Conservation (phyloP, 2,888 invertebrate genomes). For the Tetranychus piercei region DNA sequence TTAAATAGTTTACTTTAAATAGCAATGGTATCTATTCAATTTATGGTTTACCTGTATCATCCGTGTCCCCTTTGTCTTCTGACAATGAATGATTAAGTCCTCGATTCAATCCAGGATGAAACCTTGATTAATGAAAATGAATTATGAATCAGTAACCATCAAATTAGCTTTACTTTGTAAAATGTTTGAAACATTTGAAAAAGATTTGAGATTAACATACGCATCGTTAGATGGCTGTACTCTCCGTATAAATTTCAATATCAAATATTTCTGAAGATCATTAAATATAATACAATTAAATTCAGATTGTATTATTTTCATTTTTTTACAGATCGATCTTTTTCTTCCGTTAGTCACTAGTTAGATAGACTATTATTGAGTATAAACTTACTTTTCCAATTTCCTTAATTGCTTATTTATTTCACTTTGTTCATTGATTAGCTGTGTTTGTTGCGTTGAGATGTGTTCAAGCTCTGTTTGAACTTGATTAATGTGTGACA, state of each 20-base stretch:
- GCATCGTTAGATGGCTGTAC: no score
- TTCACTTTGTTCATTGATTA: slow-evolving; percentile 36
- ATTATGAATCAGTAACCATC: neutral
- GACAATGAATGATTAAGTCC: slow-evolving; percentile 20
- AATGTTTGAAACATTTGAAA: no score
- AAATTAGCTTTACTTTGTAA: neutral
- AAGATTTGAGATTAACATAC: no score
- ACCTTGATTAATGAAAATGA: neutral
- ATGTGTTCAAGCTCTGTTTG: slow-evolving; percentile 34
- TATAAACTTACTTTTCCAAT: slow-evolving; percentile 26
- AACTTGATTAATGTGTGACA: slow-evolving; percentile 30
- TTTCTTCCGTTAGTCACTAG: no score
- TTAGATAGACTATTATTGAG: neutral
- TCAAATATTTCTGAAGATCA: no score
- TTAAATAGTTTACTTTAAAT: neutral
- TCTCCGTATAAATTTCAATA: no score
- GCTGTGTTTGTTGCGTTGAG: slow-evolving; percentile 34
- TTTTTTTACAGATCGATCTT: neutral
- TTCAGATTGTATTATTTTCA: no score
- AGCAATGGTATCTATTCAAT: neutral
- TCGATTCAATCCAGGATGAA: neutral
- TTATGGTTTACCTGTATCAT: slow-evolving; percentile 38
- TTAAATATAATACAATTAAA: no score
- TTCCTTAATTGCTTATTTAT: slow-evolving; percentile 31
- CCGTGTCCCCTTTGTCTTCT: slow-evolving; percentile 30